Percentiles rank a stretch among this genome's conserved stretches.
Conservation (phyloP, 2,888 invertebrate genomes). For the Linyphia triangularis region DNA sequence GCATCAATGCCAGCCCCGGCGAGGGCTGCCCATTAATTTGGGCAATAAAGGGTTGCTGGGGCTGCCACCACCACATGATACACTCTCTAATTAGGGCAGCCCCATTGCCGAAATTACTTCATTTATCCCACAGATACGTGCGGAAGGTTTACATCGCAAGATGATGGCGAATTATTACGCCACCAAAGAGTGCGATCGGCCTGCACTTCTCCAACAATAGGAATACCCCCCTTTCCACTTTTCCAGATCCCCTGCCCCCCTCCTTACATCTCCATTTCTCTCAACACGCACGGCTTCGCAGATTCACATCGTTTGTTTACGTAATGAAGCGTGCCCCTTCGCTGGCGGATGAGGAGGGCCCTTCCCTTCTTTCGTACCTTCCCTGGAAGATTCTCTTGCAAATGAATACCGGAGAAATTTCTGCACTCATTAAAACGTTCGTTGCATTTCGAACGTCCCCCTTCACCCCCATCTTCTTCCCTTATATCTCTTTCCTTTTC, state of each 20-base stretch:
- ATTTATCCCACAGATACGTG: slow-evolving; percentile 66
- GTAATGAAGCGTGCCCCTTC: slow-evolving; percentile 62
- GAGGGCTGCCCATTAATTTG: slow-evolving; percentile 67
- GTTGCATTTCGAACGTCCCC: slow-evolving; percentile 33
- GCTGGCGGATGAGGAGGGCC: slow-evolving; percentile 15
- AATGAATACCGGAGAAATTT: slow-evolving; percentile 57
- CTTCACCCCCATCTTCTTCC: background rate
- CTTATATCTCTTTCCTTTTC: background rate
- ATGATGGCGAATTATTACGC: slow-evolving; percentile 71
- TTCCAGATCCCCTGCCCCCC: background rate
- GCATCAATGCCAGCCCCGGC: slow-evolving; percentile 67
- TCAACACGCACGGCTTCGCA: slow-evolving; percentile 64
- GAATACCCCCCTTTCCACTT: slow-evolving; percentile 23
- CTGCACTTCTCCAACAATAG: slow-evolving; percentile 41
- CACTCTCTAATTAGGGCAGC: slow-evolving; percentile 71
- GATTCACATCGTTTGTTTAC: slow-evolving; percentile 65
- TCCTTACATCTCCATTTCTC: slow-evolving; percentile 48
- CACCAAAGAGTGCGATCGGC: slow-evolving; percentile 59
- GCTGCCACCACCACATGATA: slow-evolving; percentile 70
- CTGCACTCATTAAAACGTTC: slow-evolving; percentile 59
- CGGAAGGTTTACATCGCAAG: slow-evolving; percentile 60
- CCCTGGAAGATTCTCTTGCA: slow-evolving; percentile 40
- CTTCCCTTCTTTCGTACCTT: slow-evolving; percentile 31
- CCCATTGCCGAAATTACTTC: slow-evolving; percentile 73
- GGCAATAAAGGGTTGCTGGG: slow-evolving; percentile 71